Evolutionary conservation across 2,113 vertebrate genomes (phyloP).

Genomic region (Gobiocypris rarus): DNA sequence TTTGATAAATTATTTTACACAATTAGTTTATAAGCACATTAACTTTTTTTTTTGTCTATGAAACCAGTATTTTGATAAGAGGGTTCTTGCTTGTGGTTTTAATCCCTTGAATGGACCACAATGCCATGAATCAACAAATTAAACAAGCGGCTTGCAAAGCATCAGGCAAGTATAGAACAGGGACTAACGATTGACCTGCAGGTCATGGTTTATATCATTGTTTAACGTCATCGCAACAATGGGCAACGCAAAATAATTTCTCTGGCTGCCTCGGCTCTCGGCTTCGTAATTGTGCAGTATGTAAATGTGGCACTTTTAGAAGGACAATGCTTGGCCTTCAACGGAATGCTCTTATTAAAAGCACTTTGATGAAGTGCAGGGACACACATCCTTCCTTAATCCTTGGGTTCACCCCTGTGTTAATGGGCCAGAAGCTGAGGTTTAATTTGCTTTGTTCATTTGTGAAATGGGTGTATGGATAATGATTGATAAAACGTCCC

Average conservation of each 20-base stretch:
- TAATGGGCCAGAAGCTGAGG: conserved; percentile 13
- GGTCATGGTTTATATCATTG: conserved; percentile 66
- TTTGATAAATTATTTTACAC: conserved; percentile 87
- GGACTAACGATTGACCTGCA: conserved; percentile 63
- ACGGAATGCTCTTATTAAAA: conserved; percentile 49
- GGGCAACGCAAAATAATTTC: conserved; percentile 43
- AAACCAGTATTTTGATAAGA: neutral
- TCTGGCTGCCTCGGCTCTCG: neutral
- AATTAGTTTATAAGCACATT: conserved; percentile 79
- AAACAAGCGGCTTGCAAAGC: conserved; percentile 59
- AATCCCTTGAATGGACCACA: conserved; percentile 69
- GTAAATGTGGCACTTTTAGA: conserved; percentile 47
- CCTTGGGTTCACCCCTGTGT: conserved; percentile 36
- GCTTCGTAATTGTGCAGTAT: conserved; percentile 24
- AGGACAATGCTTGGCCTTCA: conserved; percentile 41
- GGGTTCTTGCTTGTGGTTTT: neutral
- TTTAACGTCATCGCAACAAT: conserved; percentile 53
- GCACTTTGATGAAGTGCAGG: conserved; percentile 36
- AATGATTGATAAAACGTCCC: conserved; percentile 21
- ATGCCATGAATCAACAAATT: conserved; percentile 69
- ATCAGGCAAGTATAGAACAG: conserved; percentile 43
- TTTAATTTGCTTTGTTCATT: conserved; percentile 41
- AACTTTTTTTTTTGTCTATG: conserved; percentile 77
- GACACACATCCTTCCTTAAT: conserved; percentile 21
- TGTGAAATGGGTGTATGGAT: conserved; percentile 20